phyloP scores from a whole-genome alignment of 2,113 vertebrate genomes.

The Mohoua ochrocephala region DNA sequence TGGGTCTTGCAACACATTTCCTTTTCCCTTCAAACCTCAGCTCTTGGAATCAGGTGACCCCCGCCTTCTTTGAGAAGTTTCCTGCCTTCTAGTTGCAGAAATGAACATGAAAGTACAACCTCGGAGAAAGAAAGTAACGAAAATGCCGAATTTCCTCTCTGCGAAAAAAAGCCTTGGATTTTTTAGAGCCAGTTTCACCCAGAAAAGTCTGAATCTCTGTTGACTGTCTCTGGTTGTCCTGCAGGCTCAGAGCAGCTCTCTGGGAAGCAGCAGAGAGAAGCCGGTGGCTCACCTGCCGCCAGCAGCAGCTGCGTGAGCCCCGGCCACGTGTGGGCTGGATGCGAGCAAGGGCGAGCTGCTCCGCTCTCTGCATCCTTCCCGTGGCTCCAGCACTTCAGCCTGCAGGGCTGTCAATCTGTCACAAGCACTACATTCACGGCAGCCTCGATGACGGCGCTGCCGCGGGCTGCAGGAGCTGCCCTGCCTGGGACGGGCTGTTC shows the following conservation, averaged over 20 bases:
- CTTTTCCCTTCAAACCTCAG: not conserved
- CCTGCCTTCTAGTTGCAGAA: not conserved
- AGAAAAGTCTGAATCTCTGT: not conserved
- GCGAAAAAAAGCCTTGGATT: not conserved
- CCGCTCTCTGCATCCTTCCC: not conserved
- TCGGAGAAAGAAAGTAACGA: not conserved
- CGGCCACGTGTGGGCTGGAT: not conserved
- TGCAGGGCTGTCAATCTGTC: not conserved
- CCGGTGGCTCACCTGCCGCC: not conserved
- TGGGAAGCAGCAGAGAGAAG: not conserved
- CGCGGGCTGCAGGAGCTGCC: not conserved
- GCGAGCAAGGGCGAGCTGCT: not conserved
- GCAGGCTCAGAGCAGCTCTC: not conserved
- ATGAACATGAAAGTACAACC: not conserved
- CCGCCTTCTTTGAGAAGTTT: not conserved
- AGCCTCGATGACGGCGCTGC: not conserved
- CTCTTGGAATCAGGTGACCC: not conserved
- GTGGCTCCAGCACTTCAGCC: not conserved
- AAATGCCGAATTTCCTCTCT: not conserved
- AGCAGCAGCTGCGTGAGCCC: not conserved
- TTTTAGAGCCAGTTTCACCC: not conserved
- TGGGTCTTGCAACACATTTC: fast-evolving
- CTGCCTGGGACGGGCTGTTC: not conserved
- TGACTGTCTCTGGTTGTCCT: not conserved
- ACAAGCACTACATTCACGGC: not conserved